These are phyloP conservation scores for Tortricodes alternella DNA, from an alignment of 2,888 invertebrate genomes.

Conservation along the genomic window DNA sequence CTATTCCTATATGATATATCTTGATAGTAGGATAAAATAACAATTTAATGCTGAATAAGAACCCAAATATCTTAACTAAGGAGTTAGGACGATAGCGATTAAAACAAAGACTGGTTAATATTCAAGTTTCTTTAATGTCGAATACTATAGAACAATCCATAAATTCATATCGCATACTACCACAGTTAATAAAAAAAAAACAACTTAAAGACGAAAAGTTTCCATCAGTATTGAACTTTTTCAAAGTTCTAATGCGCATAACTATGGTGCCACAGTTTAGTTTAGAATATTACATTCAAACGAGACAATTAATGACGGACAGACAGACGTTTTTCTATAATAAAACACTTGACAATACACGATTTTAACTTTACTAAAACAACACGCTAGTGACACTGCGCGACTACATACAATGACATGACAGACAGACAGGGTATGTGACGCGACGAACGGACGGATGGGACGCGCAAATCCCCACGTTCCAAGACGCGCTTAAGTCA, in stretches of 20 bases:
- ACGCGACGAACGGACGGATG: background rate
- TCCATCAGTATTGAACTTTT: background rate
- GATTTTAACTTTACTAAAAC: background rate
- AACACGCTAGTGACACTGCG: background rate
- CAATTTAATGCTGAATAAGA: too few relatives aligned
- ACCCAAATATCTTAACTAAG: too few relatives aligned
- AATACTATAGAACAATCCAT: too few relatives aligned
- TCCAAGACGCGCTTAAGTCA: too few relatives aligned
- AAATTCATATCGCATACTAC: too few relatives aligned
- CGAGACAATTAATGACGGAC: too few relatives aligned
- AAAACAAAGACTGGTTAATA: background rate
- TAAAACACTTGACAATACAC: background rate
- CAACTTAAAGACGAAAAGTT: background rate
- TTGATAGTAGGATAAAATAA: too few relatives aligned
- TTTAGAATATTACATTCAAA: too few relatives aligned
- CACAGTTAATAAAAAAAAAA: background rate
- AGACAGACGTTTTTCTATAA: too few relatives aligned
- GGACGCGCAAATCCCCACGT: background rate
- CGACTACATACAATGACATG: background rate
- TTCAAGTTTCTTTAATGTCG: background rate
- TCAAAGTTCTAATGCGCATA: background rate
- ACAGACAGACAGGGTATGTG: background rate
- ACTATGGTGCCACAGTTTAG: constrained; percentile 4
- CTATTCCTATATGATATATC: too few relatives aligned
- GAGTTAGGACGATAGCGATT: background rate